Conservation (phyloP, 2,888 invertebrate genomes). For the Heteromyza rotundicornis region DNA sequence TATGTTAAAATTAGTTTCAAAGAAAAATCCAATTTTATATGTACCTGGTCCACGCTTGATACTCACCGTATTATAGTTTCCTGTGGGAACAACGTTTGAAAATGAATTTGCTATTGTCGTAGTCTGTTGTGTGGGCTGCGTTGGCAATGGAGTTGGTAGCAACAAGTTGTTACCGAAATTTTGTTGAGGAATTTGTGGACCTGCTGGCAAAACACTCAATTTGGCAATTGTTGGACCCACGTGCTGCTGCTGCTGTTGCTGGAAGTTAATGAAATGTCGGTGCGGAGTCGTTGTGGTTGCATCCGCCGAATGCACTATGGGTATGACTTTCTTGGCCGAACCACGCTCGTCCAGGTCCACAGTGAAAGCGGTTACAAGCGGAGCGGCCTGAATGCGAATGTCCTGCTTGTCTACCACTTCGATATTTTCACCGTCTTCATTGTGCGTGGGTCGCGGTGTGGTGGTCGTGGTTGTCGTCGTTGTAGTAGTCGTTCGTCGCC, state of each 20-base stretch:
- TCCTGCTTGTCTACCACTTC: conserved; percentile 73
- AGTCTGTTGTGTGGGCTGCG: conserved; percentile 33
- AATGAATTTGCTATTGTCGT: conserved; percentile 33
- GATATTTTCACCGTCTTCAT: conserved; percentile 71
- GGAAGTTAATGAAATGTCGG: conserved; percentile 9
- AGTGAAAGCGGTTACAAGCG: conserved; percentile 83
- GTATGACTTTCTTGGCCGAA: conserved; percentile 79
- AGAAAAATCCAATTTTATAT: no score
- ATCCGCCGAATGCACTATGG: conserved; percentile 66
- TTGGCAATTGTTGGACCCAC: conserved; percentile 56
- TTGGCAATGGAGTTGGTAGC: conserved; percentile 36
- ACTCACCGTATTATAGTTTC: conserved; percentile 32
- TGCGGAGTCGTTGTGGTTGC: conserved; percentile 12
- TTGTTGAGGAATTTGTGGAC: conserved; percentile 24
- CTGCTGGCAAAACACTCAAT: conserved; percentile 50
- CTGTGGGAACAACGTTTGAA: conserved; percentile 23
- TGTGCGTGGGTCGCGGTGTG: conserved; percentile 73
- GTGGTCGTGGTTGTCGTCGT: conserved; percentile 68
- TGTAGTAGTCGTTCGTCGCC: conserved; percentile 63
- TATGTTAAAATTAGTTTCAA: no score
- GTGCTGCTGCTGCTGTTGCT: conserved; percentile 37
- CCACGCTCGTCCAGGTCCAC: conserved; percentile 83
- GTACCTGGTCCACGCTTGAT: no score
- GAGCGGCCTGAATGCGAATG: conserved; percentile 82
- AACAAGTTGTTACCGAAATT: conserved; percentile 17